Evolutionary conservation across 1,140 invertebrate species (phyloP).

Genomic region (Bombus sibiricus): DNA sequence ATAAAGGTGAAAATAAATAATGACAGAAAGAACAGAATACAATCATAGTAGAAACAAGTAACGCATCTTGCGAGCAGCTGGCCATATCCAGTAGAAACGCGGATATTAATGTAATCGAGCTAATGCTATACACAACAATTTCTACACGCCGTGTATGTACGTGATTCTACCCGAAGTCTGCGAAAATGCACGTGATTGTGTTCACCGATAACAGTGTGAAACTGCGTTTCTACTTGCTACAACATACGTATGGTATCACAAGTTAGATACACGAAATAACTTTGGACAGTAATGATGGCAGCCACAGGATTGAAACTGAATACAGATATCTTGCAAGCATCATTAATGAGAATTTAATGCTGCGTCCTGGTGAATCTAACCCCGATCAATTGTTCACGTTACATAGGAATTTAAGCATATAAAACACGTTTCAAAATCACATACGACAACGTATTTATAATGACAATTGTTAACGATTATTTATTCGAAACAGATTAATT

Average conservation of each 20-base stretch:
- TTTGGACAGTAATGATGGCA: background rate
- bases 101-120: background rate
- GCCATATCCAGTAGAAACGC: background rate
- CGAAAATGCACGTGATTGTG: slow-evolving; percentile 7
- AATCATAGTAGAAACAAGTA: background rate
- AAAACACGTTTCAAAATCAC: too few relatives aligned
- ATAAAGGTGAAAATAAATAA: background rate
- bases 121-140: background rate
- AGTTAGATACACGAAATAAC: slow-evolving; percentile 34
- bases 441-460: too few relatives aligned
- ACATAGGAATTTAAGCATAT: background rate
- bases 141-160: background rate
- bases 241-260: background rate
- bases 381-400: background rate
- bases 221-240: background rate
- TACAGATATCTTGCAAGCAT: background rate
- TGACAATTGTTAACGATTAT: too few relatives aligned
- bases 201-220: slow-evolving; percentile 28
- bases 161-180: slow-evolving; percentile 15
- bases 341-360: slow-evolving; percentile 5
- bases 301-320: slow-evolving; percentile 8
- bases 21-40: background rate
- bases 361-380: background rate
- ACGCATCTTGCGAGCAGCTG: background rate
- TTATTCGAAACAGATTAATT: background rate